Conservation (phyloP, 2,113 vertebrate genomes). For the Boleophthalmus pectinirostris region DNA sequence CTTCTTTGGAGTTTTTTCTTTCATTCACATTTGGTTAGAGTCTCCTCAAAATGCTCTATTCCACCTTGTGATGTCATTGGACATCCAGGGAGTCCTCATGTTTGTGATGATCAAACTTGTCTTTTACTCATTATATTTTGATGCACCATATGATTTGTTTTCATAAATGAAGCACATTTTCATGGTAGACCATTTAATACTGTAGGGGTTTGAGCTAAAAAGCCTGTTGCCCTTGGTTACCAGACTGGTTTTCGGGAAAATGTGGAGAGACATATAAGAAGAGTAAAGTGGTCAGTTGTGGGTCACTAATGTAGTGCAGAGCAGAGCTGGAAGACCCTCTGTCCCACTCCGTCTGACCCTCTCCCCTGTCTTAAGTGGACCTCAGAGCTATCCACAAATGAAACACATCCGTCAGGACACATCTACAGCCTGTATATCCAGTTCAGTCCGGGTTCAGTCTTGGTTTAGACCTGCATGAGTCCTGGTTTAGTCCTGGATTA, state of each 20-base stretch:
- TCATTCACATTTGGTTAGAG: no score
- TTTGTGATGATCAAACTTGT: no score
- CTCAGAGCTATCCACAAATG: neutral
- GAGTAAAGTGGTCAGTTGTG: neutral
- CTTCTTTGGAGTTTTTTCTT: no score
- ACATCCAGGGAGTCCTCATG: no score
- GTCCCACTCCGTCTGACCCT: neutral
- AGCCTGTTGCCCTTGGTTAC: neutral
- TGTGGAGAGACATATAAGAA: neutral
- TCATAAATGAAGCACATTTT: neutral
- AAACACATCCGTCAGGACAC: neutral
- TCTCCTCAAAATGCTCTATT: no score
- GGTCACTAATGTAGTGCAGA: neutral
- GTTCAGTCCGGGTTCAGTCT: no score
- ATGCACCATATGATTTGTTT: no score
- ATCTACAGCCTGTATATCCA: neutral
- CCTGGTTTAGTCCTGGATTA: no score
- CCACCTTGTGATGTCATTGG: no score
- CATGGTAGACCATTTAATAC: neutral
- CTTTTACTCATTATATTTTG: no score
- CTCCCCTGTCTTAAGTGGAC: neutral
- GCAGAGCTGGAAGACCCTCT: neutral
- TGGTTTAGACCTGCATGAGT: no score
- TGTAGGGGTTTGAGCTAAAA: neutral
- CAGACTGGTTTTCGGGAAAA: neutral